A percentile compares a stretch with the other conserved stretches of the same genome.
These are phyloP conservation scores for Cassiopea andromeda DNA, from an alignment of 30 jellyfish, hydroid and myxozoan species.

Conservation along the genomic window DNA sequence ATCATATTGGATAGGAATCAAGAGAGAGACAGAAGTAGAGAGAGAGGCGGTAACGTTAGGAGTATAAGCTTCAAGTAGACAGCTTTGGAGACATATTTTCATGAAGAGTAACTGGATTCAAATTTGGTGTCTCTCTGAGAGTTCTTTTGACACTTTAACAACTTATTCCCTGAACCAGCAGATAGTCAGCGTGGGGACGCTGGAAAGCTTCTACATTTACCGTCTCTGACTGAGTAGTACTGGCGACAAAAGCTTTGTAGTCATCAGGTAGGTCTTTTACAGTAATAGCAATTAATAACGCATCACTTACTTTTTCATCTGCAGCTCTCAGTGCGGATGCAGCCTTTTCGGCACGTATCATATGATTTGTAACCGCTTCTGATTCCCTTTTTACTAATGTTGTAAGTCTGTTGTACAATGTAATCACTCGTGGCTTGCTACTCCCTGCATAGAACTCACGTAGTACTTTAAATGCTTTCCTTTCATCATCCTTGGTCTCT, in stretches of 20 bases:
- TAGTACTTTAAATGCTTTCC: slow-evolving; percentile 55
- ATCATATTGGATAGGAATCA: too few species aligned
- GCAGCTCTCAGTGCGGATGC: background rate
- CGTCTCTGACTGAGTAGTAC: background rate
- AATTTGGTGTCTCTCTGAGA: too few species aligned
- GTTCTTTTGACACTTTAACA: too few species aligned
- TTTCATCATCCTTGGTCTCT: slow-evolving; percentile 63
- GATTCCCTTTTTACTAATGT: background rate
- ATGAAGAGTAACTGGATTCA: too few species aligned
- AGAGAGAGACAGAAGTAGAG: too few species aligned
- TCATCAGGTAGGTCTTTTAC: background rate
- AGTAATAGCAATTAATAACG: background rate
- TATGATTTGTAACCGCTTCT: background rate
- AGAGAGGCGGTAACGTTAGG: too few species aligned
- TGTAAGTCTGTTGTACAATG: background rate
- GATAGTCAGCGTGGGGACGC: too few species aligned
- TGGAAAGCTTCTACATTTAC: too few species aligned
- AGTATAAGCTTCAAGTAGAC: too few species aligned
- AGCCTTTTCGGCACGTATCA: background rate
- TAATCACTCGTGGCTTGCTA: background rate
- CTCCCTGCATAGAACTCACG: background rate
- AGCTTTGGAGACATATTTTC: too few species aligned
- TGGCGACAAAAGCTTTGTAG: background rate
- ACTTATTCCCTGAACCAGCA: too few species aligned
- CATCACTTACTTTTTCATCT: background rate